Percentiles rank a stretch among this genome's conserved stretches.
phyloP scores from a whole-genome alignment of 64 coral and sea anemone species.

The Montipora capricornis region DNA sequence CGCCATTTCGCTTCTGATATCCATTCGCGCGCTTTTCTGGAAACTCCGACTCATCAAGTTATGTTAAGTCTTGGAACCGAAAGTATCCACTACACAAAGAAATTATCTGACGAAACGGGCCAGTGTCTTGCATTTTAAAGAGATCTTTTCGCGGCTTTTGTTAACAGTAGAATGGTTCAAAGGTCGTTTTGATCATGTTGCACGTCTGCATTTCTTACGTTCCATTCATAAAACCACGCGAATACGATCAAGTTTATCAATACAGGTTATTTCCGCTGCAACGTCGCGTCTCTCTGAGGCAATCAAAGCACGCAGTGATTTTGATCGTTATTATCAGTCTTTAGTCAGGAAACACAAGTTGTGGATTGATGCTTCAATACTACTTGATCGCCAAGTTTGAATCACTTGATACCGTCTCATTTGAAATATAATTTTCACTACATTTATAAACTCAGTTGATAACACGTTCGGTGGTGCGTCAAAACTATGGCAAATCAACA shows the following conservation, averaged over 20 bases:
- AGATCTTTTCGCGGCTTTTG: too few relatives aligned
- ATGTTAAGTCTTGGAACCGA: background rate
- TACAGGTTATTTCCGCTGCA: background rate
- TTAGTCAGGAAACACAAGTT: background rate
- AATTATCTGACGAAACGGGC: background rate
- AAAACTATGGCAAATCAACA: slow-evolving; percentile 15
- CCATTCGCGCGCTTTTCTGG: too few relatives aligned
- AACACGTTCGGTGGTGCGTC: background rate
- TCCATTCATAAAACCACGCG: slow-evolving; percentile 4
- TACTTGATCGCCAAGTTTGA: too few relatives aligned
- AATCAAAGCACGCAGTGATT: background rate
- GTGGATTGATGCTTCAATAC: background rate
- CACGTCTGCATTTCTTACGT: background rate
- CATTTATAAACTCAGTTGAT: background rate
- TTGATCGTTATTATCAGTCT: background rate
- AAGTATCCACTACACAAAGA: background rate
- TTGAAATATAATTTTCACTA: too few relatives aligned
- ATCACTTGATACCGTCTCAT: too few relatives aligned
- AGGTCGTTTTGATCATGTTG: too few relatives aligned
- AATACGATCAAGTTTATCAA: background rate
- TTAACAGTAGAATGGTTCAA: too few relatives aligned
- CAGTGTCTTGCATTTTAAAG: too few relatives aligned
- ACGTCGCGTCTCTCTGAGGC: background rate
- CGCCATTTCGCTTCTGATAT: background rate
- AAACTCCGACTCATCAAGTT: too few relatives aligned